Percentiles rank a stretch among this genome's conserved stretches.
These are phyloP conservation scores for Micromussa lordhowensis DNA, from an alignment of 92 coral and sea anemone genomes.

Conservation along the genomic window DNA sequence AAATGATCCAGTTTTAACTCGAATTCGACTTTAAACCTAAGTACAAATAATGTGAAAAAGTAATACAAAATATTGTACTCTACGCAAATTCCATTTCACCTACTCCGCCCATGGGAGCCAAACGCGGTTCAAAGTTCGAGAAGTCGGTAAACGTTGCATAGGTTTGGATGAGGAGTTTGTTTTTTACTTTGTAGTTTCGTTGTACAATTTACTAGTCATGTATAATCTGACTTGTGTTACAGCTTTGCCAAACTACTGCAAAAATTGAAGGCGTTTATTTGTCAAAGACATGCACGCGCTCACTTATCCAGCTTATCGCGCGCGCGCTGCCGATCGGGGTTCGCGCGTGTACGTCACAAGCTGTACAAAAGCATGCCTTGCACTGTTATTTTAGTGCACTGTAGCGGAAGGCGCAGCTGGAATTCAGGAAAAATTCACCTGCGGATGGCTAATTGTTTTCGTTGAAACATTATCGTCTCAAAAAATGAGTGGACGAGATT, in stretches of 20 bases:
- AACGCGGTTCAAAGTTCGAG: neutral
- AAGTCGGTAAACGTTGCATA: neutral
- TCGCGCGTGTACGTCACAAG: conserved; percentile 4
- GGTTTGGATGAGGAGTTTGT: no score
- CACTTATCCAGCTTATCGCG: neutral
- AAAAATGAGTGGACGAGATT: conserved; percentile 20
- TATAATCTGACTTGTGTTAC: neutral
- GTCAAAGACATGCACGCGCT: no score
- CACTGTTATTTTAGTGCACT: neutral
- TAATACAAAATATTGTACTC: neutral
- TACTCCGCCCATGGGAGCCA: neutral
- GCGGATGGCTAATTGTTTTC: conserved; percentile 21
- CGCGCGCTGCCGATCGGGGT: neutral
- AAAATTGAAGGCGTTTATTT: neutral
- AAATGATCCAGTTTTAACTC: neutral
- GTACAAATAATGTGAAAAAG: neutral
- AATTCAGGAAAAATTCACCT: conserved; percentile 27
- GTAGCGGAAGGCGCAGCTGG: conserved; percentile 23
- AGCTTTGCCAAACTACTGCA: neutral
- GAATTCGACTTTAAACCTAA: neutral
- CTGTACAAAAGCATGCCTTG: neutral
- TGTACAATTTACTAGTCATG: neutral
- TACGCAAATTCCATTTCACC: no score
- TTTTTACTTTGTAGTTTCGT: neutral
- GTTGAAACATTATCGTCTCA: conserved; percentile 11